Base-by-base conservation (phyloP, 2,113 vertebrate species). In the Gadus macrocephalus region DNA sequence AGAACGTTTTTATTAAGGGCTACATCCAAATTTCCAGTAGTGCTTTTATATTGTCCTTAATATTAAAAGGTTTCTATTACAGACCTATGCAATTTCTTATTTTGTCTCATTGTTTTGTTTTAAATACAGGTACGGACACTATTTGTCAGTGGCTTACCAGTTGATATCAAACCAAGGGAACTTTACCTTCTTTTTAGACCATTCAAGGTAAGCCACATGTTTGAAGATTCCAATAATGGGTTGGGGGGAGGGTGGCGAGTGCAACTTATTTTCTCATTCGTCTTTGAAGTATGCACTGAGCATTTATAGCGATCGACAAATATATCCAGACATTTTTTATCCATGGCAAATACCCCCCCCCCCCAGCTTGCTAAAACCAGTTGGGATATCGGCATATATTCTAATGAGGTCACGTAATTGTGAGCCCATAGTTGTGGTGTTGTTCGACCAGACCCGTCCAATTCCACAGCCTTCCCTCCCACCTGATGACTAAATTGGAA, bases 131-230 rank as follows among this genome's bases (percentile, higher is more conserved):
- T 92, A 53, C 88, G 96, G 73, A 99, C 96, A 0, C 92, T 99
- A 69, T 99, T 99, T 78, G 96, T 99, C 88, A 99, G 97, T 82
- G 97, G 97, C 31, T 93, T 99, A 67, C 97, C 97, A 5, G 94
- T 97, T 73, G 97, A 99, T 71, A 97, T 99, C 89, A 99, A 98
- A 79, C 96, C 97, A 67, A 92, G 97, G 86, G 97, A 99, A 78
- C 95, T 98, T 49, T 99, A 99, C 83, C 92, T 99, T 68, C 94
- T 99, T 60, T 99, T 98, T 85, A 93, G 97, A 89, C 96, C 97
- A 0, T 99, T 98, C 83, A 98, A 99, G 95, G 97, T 96, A 85
- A 91, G 91, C 66, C 12, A 14, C 15, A 5, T 31, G 4, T 61
- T 61, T n/a, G 19, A 20, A 7, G 2, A 12, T 6, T 59, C 16